Percentiles rank a stretch among this genome's conserved stretches.
Conservation (phyloP, 1,140 invertebrate genomes). For the Protaetia brevitarsis region DNA sequence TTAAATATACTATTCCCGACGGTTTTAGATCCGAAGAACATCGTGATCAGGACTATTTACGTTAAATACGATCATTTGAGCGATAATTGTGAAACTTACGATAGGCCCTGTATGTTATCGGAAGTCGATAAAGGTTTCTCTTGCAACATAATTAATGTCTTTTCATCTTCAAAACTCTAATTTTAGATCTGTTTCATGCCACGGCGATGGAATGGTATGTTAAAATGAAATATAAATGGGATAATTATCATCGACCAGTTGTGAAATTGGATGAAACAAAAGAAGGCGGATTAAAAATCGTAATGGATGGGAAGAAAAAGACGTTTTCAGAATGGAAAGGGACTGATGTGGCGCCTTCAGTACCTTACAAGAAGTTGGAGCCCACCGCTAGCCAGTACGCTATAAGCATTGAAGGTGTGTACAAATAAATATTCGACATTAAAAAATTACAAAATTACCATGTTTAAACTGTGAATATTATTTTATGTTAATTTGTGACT, state of each 20-base stretch:
- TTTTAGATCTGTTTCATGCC: conserved; percentile 33
- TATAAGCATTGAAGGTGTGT: conserved; percentile 35
- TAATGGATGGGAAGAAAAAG: background rate
- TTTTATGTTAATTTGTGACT: too few relatives aligned
- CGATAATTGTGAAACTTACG: conserved; percentile 51
- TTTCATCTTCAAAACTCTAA: background rate
- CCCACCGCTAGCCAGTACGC: conserved; percentile 37
- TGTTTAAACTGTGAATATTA: too few relatives aligned
- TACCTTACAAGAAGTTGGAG: conserved; percentile 41
- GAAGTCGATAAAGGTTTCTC: conserved; percentile 28
- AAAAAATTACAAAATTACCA: too few relatives aligned
- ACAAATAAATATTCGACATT: background rate
- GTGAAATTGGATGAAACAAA: too few relatives aligned
- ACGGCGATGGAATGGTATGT: conserved; percentile 32
- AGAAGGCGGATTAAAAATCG: too few relatives aligned
- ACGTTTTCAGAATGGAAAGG: background rate
- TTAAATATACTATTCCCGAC: conserved; percentile 57
- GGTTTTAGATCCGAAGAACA: conserved; percentile 49
- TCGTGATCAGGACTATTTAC: conserved; percentile 59
- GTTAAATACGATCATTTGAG: conserved; percentile 61
- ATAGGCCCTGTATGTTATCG: conserved; percentile 37
- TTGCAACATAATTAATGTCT: background rate
- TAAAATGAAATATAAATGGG: conserved; percentile 41
- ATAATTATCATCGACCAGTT: too few relatives aligned
- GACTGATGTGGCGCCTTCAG: conserved; percentile 36